Conservation (phyloP, 2,113 vertebrate species). For the Indri indri region DNA sequence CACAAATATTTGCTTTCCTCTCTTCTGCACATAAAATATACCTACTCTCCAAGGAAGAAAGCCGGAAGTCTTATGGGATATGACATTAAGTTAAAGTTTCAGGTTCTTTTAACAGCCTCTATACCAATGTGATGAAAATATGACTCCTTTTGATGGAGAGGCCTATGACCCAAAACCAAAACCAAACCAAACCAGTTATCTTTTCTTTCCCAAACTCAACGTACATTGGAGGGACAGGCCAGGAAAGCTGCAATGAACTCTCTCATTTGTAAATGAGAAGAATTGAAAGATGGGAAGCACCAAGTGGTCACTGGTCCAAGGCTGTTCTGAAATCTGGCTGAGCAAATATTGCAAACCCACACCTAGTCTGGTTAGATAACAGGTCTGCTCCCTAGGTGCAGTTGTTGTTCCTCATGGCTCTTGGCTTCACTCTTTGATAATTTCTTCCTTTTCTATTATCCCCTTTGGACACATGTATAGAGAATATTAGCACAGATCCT, state of each 20-base stretch:
- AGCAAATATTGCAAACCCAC: not conserved
- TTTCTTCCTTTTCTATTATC: not conserved
- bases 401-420: not conserved
- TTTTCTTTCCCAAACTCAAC: not conserved
- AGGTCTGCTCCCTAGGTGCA: not conserved
- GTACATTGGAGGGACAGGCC: not conserved
- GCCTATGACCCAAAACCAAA: not conserved
- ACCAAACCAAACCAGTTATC: not conserved
- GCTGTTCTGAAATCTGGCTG: not conserved
- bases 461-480: not conserved
- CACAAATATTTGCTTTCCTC: not conserved
- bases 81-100: not conserved
- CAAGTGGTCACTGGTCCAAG: not conserved
- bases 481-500: not conserved
- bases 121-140: not conserved
- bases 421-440: not conserved
- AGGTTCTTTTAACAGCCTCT: not conserved
- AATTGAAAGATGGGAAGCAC: not conserved
- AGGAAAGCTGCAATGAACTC: not conserved
- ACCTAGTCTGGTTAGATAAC: not conserved
- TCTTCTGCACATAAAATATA: not conserved
- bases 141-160: not conserved
- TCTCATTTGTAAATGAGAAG: not conserved
- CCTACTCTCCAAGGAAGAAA: not conserved
- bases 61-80: not conserved